Percentiles rank a stretch among this genome's conserved stretches.
Evolutionary conservation across 2,797 vertebrate genomes (phyloP).

Genomic region (Halcyon leucocephala): DNA sequence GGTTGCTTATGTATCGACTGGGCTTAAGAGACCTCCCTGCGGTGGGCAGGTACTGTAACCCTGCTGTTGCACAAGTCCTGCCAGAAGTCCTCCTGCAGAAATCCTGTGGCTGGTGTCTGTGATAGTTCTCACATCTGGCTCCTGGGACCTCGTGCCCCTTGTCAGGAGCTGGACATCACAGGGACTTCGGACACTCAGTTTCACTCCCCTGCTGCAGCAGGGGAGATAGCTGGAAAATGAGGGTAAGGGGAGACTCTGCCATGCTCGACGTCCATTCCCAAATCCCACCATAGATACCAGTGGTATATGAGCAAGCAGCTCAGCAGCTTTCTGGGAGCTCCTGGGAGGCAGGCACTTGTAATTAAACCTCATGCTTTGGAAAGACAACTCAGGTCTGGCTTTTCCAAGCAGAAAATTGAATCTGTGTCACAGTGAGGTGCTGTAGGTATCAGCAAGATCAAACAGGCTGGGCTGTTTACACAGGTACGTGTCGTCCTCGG

Average conservation of each 20-base stretch:
- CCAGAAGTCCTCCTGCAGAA: not conserved
- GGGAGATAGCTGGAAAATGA: not conserved
- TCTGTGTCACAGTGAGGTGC: rapidly evolving
- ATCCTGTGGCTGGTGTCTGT: rapidly evolving
- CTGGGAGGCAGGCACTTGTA: not conserved
- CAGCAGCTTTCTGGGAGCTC: not conserved
- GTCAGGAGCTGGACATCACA: not conserved
- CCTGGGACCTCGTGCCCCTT: not conserved
- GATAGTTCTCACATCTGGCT: not conserved
- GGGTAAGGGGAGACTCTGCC: not conserved
- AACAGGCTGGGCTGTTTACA: not conserved
- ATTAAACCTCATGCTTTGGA: not conserved
- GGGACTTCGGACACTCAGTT: not conserved
- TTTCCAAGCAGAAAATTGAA: not conserved
- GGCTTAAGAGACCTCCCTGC: not conserved
- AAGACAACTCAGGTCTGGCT: not conserved
- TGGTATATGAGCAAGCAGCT: rapidly evolving
- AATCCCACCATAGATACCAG: not conserved
- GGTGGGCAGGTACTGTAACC: not conserved
- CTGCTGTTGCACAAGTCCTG: not conserved
- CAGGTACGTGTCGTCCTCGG: rapidly evolving
- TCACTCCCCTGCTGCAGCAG: not conserved
- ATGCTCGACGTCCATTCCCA: not conserved
- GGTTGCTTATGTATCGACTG: not conserved
- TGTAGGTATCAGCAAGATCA: not conserved